Percentiles rank a stretch among this genome's conserved stretches.
These are phyloP conservation scores for Bhutanitis thaidina DNA, from an alignment of 2,888 invertebrate species.

Conservation along the genomic window DNA sequence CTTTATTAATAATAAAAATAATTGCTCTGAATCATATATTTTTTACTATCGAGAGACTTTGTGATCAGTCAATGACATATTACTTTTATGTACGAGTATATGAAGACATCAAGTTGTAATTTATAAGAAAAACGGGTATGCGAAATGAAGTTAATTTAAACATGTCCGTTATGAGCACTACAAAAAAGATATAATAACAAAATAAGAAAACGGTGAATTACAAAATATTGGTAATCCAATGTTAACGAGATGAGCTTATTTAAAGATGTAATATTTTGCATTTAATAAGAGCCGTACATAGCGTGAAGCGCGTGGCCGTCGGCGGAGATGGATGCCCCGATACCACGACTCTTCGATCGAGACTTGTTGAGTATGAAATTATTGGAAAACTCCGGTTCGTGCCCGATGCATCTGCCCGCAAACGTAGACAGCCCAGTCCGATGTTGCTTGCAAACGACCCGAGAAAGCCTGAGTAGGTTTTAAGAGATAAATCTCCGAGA, in stretches of 20 bases:
- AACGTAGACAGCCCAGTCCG: constrained; percentile 38
- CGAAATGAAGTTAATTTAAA: too few species aligned
- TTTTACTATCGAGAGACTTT: too few species aligned
- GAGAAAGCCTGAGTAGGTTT: constrained; percentile 57
- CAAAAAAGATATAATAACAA: constrained; percentile 30
- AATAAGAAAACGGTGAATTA: constrained; percentile 40
- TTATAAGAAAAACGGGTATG: too few species aligned
- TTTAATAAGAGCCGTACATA: constrained; percentile 69
- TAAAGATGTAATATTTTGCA: constrained; percentile 72
- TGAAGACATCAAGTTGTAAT: too few species aligned
- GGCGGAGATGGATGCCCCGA: constrained; percentile 64
- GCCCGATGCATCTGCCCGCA: constrained; percentile 64
- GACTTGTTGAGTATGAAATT: constrained; percentile 69
- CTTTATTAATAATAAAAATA: too few species aligned
- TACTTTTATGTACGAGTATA: too few species aligned
- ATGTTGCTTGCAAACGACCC: constrained; percentile 61
- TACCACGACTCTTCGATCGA: constrained; percentile 55
- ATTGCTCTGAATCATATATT: too few species aligned
- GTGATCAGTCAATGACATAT: too few species aligned
- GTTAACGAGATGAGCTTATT: constrained; percentile 70
- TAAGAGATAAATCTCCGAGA: constrained; percentile 66
- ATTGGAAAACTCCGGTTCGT: constrained; percentile 73
- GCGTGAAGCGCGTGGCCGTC: constrained; percentile 54
- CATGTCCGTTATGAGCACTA: too few species aligned
- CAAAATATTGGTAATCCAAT: constrained; percentile 67